phyloP scores from a whole-genome alignment of 1,140 invertebrate genomes.

The Drosophila parabipectinata region DNA sequence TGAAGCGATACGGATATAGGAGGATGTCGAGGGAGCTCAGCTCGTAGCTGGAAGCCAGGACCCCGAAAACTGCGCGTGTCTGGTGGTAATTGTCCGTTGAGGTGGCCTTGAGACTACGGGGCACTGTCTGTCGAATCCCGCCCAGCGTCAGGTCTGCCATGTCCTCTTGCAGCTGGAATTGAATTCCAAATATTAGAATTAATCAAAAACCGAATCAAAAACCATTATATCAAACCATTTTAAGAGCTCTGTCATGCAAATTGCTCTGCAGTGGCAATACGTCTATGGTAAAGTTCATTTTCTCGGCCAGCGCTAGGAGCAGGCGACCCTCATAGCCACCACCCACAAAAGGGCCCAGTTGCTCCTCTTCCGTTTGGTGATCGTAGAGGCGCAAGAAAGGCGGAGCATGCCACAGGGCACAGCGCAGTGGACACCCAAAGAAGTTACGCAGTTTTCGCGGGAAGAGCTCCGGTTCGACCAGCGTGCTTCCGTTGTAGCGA shows the following conservation, averaged over 20 bases:
- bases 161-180: slow-evolving; percentile 27
- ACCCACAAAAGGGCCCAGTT: not conserved
- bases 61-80: slow-evolving; percentile 46
- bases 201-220: not conserved
- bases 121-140: slow-evolving; percentile 53
- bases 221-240: slow-evolving; percentile 44
- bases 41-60: slow-evolving; percentile 47
- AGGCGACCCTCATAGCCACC: slow-evolving; percentile 63
- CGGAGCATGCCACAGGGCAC: slow-evolving; percentile 53
- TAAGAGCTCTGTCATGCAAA: slow-evolving; percentile 22
- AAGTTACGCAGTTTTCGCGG: slow-evolving; percentile 68
- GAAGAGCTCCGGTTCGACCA: slow-evolving; percentile 48
- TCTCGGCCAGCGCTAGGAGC: slow-evolving; percentile 44
- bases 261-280: slow-evolving; percentile 9
- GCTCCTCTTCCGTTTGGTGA: not conserved
- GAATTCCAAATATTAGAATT: not conserved
- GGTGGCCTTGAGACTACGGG: slow-evolving; percentile 29
- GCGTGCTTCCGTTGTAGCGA: slow-evolving; percentile 55
- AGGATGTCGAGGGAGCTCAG: slow-evolving; percentile 59
- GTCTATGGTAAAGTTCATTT: slow-evolving; percentile 53
- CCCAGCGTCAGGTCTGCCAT: slow-evolving; percentile 61
- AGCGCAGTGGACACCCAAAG: slow-evolving; percentile 54
- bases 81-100: slow-evolving; percentile 63
- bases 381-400: slow-evolving; percentile 50
- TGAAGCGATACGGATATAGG: slow-evolving; percentile 52